Base-by-base conservation (phyloP, 2,888 invertebrate genomes). In the Cinara cedri region DNA sequence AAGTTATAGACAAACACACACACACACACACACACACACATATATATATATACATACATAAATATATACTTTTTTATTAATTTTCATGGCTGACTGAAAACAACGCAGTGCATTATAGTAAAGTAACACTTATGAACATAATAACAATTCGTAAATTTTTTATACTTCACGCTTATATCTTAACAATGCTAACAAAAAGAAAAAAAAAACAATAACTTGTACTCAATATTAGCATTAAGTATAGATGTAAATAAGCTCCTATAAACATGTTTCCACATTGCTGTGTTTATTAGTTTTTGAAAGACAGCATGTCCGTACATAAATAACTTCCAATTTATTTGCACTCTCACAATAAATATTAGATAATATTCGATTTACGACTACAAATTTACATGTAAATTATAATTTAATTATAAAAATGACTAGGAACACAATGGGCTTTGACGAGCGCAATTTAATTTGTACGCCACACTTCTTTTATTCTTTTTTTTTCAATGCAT, bases 361-460 rank as follows among this genome's bases (percentile, higher is more conserved):
- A 78, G 57, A 68, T 76, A 76, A 76, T 76, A 68, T 75, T 65
- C 70, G 19, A 51, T 68, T 70, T 70, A 68, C 46, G 57, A 78
- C 60, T 78, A 78, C 68, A 68, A 78, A 78, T 78, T 68, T 78
- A 78, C 78, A 78, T 70, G 68, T 78, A 70, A 78, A 70, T 70
- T 70, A 70, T 60, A 78, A 68, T 78, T 76, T 78, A 78, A 70
- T 78, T 70, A 78, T 78, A 78, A 78, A 78, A 78, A 78, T 78
- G 78, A 78, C 78, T 78, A 78, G 78, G 78, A 78, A 78, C 78
- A 78, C 78, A 78, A 68, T 78, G 78, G 78, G 78, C 68, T 78
- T 78, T 68, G 57, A 78, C 68, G 68, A 68, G 8, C 78, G 78
- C 68, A 42, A 60, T 70, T 78, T 60, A n/a, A 57, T 44, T 65